Base-by-base conservation (phyloP, 2,888 invertebrate species). In the Physocephala rufipes region DNA sequence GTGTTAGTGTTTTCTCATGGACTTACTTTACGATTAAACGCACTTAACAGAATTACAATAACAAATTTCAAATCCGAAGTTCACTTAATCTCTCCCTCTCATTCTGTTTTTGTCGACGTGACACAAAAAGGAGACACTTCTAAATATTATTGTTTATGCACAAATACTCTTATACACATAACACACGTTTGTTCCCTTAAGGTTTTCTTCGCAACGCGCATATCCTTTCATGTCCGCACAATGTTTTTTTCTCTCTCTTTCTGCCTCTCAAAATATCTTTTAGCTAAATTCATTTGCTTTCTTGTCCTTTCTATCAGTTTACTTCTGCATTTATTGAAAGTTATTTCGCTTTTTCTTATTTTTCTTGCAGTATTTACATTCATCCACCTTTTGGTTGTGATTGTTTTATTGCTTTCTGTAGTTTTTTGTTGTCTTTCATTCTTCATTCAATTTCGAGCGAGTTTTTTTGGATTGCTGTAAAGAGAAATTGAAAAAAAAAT, bases 381-480 rank as follows among this genome's bases (percentile, higher is more conserved):
- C 16, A 30, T 62, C 43, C 62, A 62, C 19, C 43, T 13, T 62
- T 21, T 30, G n/a, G 16, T 30, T 43, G 13, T 30, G 36, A 36
- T 36, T 19, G 30, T 45, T 30, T 62, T 62, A 19, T 13, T 36
- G 36, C 36, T 36, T 36, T 36, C 16, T n/a, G 26, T 3, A 26
- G 21, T 63, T 63, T 63, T 21, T 63, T 19, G 19, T 36, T 36
- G 9, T 4, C 36, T 36, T 36, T 36, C 9, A 9, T 36, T 9
- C 9, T 36, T 9, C 4, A 36, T 4, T 36, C 36, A 36, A 36
- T 36, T 36, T 36, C 36, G 36, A 9, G 9, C 36, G 36, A 36
- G 36, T 36, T 36, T 36, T 64, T 19, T 15, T 47, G 16, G 26
- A 16, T 65, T 15, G 26, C 65, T 65, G 65, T n/a, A 65, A 65